A percentile compares a stretch with the other conserved stretches of the same genome.
These are phyloP conservation scores for Danio jaintianensis DNA, from an alignment of 2,797 vertebrate genomes.

Conservation along the genomic window DNA sequence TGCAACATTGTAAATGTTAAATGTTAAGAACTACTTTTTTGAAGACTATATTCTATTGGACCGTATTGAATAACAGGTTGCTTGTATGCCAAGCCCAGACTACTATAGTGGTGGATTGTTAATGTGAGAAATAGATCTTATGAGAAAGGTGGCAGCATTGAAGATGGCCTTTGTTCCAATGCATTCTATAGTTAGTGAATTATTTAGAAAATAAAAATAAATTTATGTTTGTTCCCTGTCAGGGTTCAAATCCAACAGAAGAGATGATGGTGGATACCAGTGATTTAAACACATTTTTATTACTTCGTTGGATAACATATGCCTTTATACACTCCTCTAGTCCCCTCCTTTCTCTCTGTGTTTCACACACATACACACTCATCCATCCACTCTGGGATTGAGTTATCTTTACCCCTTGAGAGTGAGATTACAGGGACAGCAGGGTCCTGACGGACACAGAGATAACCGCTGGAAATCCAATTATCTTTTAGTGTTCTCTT, in stretches of 20 bases:
- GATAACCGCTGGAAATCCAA: constrained; percentile 99
- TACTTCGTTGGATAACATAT: constrained; percentile 93
- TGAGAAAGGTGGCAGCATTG: constrained; percentile 17
- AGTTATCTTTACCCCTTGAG: constrained; percentile 94
- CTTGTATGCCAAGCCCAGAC: constrained; percentile 5
- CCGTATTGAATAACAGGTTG: not conserved
- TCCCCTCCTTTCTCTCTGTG: constrained; percentile 1
- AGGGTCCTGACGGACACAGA: constrained; percentile 97
- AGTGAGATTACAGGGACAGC: constrained; percentile 94
- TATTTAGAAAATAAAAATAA: constrained; percentile 92
- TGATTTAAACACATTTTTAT: constrained; percentile 88
- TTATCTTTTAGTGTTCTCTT: constrained; percentile 99
- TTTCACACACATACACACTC: constrained; percentile 33
- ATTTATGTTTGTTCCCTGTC: constrained; percentile 94
- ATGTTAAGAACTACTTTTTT: not conserved
- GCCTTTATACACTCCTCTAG: constrained; percentile 66
- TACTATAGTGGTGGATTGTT: constrained; percentile 11
- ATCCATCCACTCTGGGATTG: constrained; percentile 81
- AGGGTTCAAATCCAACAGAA: constrained; percentile 89
- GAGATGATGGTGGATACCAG: constrained; percentile 87
- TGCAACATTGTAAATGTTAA: not conserved
- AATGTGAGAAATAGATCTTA: constrained; percentile 17
- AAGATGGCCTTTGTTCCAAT: constrained; percentile 11
- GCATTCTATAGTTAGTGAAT: constrained; percentile 76
- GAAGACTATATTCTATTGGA: not conserved